Evolutionary conservation across 2,797 vertebrate species (phyloP).

Genomic region (Parambassis ranga): DNA sequence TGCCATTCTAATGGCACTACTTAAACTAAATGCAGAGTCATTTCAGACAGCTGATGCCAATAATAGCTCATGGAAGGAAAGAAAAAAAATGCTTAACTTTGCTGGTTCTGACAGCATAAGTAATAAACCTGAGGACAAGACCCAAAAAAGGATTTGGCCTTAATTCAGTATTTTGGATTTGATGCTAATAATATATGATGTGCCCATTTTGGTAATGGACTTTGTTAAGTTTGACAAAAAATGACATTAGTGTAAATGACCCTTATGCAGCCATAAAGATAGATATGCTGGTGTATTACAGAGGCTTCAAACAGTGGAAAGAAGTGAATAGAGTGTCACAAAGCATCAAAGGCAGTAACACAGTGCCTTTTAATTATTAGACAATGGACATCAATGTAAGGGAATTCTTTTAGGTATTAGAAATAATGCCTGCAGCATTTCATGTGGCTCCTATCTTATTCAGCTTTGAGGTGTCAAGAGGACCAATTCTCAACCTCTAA

Average conservation of each 20-base stretch:
- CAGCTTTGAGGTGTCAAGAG: constrained; percentile 4
- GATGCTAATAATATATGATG: not conserved
- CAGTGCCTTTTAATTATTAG: not conserved
- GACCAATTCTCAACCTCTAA: not conserved
- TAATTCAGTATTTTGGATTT: not conserved
- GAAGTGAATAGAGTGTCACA: not conserved
- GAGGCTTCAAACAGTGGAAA: not conserved
- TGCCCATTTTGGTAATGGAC: constrained; percentile 13
- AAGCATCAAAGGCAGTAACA: not conserved
- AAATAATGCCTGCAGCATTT: not conserved
- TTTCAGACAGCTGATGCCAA: constrained; percentile 38
- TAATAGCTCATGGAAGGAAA: constrained; percentile 22
- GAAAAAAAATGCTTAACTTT: constrained; percentile 26
- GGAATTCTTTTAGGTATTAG: not conserved
- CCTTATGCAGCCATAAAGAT: not conserved
- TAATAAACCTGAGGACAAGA: constrained; percentile 9
- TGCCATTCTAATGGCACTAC: constrained; percentile 41
- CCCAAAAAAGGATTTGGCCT: not conserved
- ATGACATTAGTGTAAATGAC: constrained; percentile 1
- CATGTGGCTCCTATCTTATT: not conserved
- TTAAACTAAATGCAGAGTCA: constrained; percentile 60
- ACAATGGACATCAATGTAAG: not conserved
- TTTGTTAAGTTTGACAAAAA: not conserved
- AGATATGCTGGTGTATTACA: not conserved
- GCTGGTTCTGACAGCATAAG: constrained; percentile 19